phyloP scores from a whole-genome alignment of 2,888 invertebrate genomes.

The Melipona beecheii region DNA sequence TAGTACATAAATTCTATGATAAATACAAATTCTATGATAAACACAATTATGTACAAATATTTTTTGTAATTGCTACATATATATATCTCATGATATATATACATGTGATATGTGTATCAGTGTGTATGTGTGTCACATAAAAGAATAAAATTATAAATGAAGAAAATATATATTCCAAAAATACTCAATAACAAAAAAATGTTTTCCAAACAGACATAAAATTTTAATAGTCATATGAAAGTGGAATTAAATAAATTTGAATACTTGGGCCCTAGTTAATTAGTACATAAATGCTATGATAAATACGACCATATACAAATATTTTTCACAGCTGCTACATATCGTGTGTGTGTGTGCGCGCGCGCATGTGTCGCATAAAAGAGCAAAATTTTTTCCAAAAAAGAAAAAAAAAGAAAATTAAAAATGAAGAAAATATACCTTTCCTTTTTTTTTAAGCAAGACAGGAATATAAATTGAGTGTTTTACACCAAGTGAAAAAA shows the following conservation, averaged over 20 bases:
- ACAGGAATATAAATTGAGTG: conserved; percentile 56
- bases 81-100: background rate
- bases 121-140: too few species aligned
- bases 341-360: rapidly evolving
- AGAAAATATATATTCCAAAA: too few species aligned
- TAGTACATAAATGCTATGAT: background rate
- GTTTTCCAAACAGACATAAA: background rate
- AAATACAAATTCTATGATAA: background rate
- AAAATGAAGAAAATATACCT: conserved; percentile 50
- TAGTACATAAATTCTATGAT: background rate
- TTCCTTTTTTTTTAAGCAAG: conserved; percentile 54
- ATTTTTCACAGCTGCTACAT: background rate
- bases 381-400: too few species aligned
- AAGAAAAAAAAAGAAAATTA: background rate
- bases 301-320: background rate
- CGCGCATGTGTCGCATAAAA: background rate
- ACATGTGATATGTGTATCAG: too few species aligned
- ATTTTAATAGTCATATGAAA: background rate
- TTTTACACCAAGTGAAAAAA: conserved; percentile 44
- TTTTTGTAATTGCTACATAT: background rate
- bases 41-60: background rate
- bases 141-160: too few species aligned
- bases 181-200: too few species aligned
- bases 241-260: background rate
- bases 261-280: background rate